Evolutionary conservation across 2,888 invertebrate genomes (phyloP), one percentile per base, ranked within the genome.

Genomic region (Heliconius cydno): DNA sequence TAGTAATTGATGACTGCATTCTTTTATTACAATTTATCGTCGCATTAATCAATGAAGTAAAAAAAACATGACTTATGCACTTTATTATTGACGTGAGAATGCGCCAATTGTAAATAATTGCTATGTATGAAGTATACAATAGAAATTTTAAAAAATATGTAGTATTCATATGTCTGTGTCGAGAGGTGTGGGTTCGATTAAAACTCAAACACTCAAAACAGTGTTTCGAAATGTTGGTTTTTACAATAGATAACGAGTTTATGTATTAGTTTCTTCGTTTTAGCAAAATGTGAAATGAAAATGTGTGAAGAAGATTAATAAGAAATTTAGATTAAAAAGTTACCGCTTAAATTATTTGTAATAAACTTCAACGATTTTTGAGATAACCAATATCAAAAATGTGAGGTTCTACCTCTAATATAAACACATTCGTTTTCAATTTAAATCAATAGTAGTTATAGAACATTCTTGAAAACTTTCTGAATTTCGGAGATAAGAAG

Each of bases 401-500:
- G 28, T 2, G 28, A 28, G n/a, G n/a, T n/a, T n/a, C n/a, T n/a
- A 68, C 12, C 5, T 63, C 3, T 12, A 22, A 15, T 4, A 19
- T 22, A 34, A 67, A 22, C 38, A 38, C 4, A 13, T 70, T 25
- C 25, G 41, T 41, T 68, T 41, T 70, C 15, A 41, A 70, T 38
- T 19, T 41, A 46, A 1, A 10, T 70, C 28, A 46, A 25, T 46
- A 70, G 19, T 46, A 25, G 41, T 46, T 70, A 15, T 25, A 73
- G 60, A 73, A 34, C 13, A 57, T 57, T 6, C 34, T 25, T 73
- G 15, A 25, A 73, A 73, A 78, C 19, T 52, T 72, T 78, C 77
- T 71, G 41, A 77, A 63, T 63, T 70, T 71, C n/a, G 15, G 10
- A 71, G 71, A 77, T 77, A 77, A 77, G 71, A 71, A 71, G 57